Base-by-base conservation (phyloP, 2,888 invertebrate genomes). In the Malthinus seriepunctatus region DNA sequence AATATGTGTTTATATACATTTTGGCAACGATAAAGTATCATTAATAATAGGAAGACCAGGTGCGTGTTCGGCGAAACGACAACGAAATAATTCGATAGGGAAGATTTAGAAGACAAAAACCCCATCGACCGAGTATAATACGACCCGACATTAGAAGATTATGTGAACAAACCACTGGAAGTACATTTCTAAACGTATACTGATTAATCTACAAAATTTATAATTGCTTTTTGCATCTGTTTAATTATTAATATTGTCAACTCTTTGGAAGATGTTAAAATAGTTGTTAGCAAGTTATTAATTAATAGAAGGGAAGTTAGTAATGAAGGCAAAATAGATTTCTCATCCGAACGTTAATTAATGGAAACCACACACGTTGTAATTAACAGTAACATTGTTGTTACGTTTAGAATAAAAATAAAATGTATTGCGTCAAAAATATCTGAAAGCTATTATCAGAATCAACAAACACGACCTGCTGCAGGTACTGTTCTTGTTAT, bases 91-190 rank as follows among this genome's bases (percentile, higher is more conserved):
- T 61, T 56, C 61, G 56, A 44, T 56, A 53, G 52, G 56, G 56
- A 57, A 49, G 59, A 60, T 60, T 60, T 60, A 53, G 61, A 61
- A 51, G 47, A 52, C 56, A 51, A 48, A 56, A 61, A 57, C 61
- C 53, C 52, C 52, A 52, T 51, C 46, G 50, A 56, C 49, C 61
- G 56, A 46, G 39, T 45, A 57, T 61, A 61, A 61, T 61, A 35
- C 56, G 56, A 53, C 51, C 56, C 53, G 61, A 61, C 61, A 53
- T 57, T 60, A 51, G 61, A 45, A 59, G 61, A 61, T 61, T 56
- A 57, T 45, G 46, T 52, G 51, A 49, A 53, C 51, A 50, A 52
- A 60, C 45, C 44, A 50, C 52, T 52, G 42, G 48, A 54, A 54
- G 49, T 59, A 45, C 54, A 37, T 14, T 47, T 47, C 33, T 33